phyloP scores from a whole-genome alignment of 2,113 vertebrate genomes.

The Pitta sordida region DNA sequence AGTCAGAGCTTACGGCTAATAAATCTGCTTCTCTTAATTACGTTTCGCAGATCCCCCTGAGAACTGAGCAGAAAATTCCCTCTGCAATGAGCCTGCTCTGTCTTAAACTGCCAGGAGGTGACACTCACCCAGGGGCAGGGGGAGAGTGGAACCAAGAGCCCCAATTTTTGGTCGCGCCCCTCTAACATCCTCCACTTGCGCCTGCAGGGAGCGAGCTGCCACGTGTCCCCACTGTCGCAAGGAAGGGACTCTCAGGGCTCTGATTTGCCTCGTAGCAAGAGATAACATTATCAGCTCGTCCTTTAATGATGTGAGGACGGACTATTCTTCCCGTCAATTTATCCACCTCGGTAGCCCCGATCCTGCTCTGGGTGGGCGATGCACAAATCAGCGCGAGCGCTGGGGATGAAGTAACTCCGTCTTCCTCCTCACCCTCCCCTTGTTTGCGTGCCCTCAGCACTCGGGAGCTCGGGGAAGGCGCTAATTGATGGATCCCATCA shows the following conservation, averaged over 20 bases:
- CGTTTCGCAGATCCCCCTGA: neutral
- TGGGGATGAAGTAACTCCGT: neutral
- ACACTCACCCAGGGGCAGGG: neutral
- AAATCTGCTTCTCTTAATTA: neutral
- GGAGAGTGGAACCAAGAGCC: neutral
- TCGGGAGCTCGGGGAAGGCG: neutral
- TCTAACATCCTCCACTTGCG: rapidly evolving
- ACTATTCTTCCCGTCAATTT: neutral
- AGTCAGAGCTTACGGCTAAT: neutral
- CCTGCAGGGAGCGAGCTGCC: rapidly evolving
- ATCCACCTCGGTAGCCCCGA: neutral
- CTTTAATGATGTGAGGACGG: neutral
- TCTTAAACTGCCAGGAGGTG: neutral
- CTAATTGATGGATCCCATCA: neutral
- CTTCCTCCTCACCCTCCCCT: neutral
- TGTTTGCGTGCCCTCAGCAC: neutral
- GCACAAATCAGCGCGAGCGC: rapidly evolving
- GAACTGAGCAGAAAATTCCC: neutral
- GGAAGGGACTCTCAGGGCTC: neutral
- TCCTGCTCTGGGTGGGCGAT: neutral
- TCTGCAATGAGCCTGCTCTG: neutral
- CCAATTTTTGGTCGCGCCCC: rapidly evolving
- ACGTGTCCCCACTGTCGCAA: rapidly evolving
- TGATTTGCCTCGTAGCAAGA: conserved; percentile 1
- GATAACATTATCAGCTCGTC: neutral